Percentiles rank a stretch among this genome's conserved stretches.
These are phyloP conservation scores for Ptychochromis oligacanthus DNA, from an alignment of 2,113 vertebrate genomes.

Conservation along the genomic window DNA sequence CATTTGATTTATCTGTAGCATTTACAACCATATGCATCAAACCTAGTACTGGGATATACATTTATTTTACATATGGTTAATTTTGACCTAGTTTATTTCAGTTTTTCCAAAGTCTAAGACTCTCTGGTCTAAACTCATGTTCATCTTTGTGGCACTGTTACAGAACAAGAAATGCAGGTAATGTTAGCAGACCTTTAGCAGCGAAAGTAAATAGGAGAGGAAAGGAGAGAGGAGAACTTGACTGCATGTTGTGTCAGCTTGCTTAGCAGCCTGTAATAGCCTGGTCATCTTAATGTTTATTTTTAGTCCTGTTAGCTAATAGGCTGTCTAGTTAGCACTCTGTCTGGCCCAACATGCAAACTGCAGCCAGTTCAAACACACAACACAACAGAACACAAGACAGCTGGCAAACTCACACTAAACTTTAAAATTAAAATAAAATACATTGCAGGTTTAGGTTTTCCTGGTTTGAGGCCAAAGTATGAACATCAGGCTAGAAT, in stretches of 20 bases:
- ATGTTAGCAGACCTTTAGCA: background rate
- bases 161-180: background rate
- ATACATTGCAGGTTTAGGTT: background rate
- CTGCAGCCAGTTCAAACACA: background rate
- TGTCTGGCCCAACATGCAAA: slow-evolving; percentile 1
- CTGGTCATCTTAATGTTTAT: slow-evolving; percentile 44
- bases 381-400: background rate
- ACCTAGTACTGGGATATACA: background rate
- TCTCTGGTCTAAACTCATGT: background rate
- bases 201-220: background rate
- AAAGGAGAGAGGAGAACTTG: background rate
- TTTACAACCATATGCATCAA: background rate
- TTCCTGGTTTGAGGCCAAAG: background rate
- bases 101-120: background rate
- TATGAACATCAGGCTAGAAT: background rate
- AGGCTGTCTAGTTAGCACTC: slow-evolving; percentile 29
- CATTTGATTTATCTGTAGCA: background rate
- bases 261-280: slow-evolving; percentile 39
- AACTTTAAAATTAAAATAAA: background rate
- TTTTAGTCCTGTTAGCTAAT: slow-evolving; percentile 45
- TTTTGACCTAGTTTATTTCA: too few species aligned
- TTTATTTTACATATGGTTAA: background rate
- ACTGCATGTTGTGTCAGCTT: slow-evolving; percentile 32
- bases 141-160: background rate
- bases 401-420: background rate